Base-by-base conservation (phyloP, 2,797 vertebrate species). In the Anas acuta region DNA sequence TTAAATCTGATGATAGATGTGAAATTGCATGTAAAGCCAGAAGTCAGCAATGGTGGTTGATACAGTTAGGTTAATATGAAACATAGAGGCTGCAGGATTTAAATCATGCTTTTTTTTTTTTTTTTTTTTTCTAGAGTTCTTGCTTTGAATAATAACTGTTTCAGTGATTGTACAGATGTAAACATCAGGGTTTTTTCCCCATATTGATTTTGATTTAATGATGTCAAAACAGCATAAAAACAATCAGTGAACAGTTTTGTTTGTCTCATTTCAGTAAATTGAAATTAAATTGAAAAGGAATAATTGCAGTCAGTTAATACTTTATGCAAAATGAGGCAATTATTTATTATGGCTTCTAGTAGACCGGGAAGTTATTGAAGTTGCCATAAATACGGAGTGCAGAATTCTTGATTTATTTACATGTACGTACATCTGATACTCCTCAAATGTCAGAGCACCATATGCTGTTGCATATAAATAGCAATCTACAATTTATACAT, bases 331-430 rank as follows among this genome's bases (percentile, higher is more conserved):
- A 62, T 78, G 66, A 84, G 62, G 56, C 70, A 81, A 60, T 84
- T 91, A 89, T 87, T 94, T 96, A 56, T 90, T 45, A 25, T 73
- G 69, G 3, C 9, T 30, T 93, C 80, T 71, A 90, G 72, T 81
- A 90, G 76, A 70, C 47, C 53, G 82, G 74, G 73, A 92, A 92
- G 62, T 92, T 93, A 76, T 21, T 94, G 89, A 87, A 92, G 51
- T 62, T 86, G 21, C 66, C 80, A 70, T 92, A 92, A 91, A 88
- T 82, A 73, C 33, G 49, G 84, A 49, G 72, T 75, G 65, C 69
- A 80, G 90, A 92, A 90, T 93, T 93, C 60, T 90, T 95, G 56
- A 82, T 92, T 94, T 95, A 89, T 92, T 94, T 88, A 74, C 56
- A 30, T 37, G 22, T 53, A 17, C 30, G 60, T 82, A 45, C 64